These are phyloP conservation scores for Allolobophora icterica DNA, from an alignment of 2,888 invertebrate species.

Conservation along the genomic window DNA sequence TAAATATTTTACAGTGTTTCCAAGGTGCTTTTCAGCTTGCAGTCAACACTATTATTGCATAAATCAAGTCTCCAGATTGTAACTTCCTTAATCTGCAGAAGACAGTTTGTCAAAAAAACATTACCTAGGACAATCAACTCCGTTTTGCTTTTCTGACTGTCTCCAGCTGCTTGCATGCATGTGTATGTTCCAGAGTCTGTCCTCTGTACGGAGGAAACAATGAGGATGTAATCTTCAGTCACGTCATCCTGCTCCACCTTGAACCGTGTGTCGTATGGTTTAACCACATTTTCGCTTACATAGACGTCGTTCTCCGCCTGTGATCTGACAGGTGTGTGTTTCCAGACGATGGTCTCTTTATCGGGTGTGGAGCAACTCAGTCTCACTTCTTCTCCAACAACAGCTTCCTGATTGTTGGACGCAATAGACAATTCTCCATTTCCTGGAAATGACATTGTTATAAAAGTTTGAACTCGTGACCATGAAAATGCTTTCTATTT, in stretches of 20 bases:
- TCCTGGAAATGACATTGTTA: neutral
- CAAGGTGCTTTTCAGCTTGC: neutral
- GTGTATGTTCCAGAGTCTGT: conserved; percentile 11
- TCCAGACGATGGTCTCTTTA: neutral
- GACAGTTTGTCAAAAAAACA: neutral
- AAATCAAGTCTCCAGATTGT: neutral
- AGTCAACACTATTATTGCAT: neutral
- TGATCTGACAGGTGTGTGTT: neutral
- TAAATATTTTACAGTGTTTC: neutral
- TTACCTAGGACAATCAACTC: conserved; percentile 14
- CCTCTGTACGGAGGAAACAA: neutral
- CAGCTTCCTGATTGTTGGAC: neutral
- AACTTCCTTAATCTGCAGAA: neutral
- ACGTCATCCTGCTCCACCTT: neutral
- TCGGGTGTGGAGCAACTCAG: neutral
- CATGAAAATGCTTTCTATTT: neutral
- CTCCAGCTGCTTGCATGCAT: neutral
- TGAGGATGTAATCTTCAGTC: neutral
- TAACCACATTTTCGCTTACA: neutral
- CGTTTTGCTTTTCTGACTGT: neutral
- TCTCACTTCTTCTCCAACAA: neutral
- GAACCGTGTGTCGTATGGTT: neutral
- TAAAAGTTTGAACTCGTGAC: neutral
- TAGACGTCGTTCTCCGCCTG: neutral
- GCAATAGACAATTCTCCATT: neutral